Evolutionary conservation across 2,888 invertebrate genomes (phyloP), one percentile per base, ranked within the genome.

Genomic region (Camponotus fellah): DNA sequence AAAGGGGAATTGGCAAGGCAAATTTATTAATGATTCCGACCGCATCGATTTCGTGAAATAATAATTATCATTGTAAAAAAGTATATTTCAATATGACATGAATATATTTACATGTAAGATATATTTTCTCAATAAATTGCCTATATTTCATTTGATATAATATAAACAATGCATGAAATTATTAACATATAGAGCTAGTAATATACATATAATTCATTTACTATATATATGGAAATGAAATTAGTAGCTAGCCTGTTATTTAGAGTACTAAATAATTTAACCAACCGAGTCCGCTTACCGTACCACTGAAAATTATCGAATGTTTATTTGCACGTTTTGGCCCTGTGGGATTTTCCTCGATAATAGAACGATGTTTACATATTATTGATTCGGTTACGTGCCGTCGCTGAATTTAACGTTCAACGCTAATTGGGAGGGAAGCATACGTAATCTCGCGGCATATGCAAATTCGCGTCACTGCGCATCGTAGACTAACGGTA

Each of bases 371-470:
- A 71, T 79, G 72, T 79, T 79, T 71, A 71, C 79, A 58, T 79
- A 79, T 79, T 79, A 79, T 60, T 79, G 72, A 79, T 71, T 79
- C 46, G 34, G 34, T 79, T 79, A 79, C 71, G 79, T 79, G 58
- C 71, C 72, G 58, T 79, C 58, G 58, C 21, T 79, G 58, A 71
- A 79, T 79, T 79, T 71, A 79, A 58, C 79, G 21, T 71, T 76
- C 43, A 21, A 79, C 71, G 58, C 71, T 79, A 79, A 79, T 79
- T 79, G 72, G 17, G 72, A 69, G 58, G 58, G 79, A 71, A 79
- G 34, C 58, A 21, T 71, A 79, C 72, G 72, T 79, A 79, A 79
- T 76, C 66, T 76, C 76, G 66, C 26, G 26, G 53, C 72, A 58
- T 79, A 79, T 79, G 77, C 77, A 79, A 79, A 71, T 79, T 43